Conservation (phyloP, 1,140 invertebrate species). For the Helicoverpa armigera region DNA sequence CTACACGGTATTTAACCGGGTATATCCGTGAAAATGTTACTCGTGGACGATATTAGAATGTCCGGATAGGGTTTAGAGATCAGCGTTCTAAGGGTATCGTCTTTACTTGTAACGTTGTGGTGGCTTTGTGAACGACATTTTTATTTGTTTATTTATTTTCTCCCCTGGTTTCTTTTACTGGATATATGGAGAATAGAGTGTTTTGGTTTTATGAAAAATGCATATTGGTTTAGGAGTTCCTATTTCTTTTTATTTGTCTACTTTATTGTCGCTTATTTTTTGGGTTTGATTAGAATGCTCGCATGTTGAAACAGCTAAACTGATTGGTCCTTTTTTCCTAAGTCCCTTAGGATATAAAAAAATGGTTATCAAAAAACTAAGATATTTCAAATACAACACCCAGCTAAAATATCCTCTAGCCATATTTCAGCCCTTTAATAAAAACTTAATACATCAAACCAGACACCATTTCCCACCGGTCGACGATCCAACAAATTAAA, state of each 20-base stretch:
- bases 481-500: conserved; percentile 40
- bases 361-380: no score
- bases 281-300: no score
- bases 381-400: neutral
- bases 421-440: conserved; percentile 5
- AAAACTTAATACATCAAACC: conserved; percentile 27
- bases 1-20: conserved; percentile 47
- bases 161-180: neutral
- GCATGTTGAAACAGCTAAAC: no score
- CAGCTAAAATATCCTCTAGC: neutral
- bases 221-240: neutral
- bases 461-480: conserved; percentile 27
- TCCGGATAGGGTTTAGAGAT: conserved; percentile 39
- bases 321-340: no score
- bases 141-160: conserved; percentile 11
- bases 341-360: no score
- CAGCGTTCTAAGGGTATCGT: conserved; percentile 7
- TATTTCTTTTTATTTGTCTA: neutral
- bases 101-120: conserved; percentile 18
- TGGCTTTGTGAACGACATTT: conserved; percentile 12
- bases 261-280: no score
- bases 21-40: conserved; percentile 37
- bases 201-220: neutral
- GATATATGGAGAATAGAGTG: neutral
- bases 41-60: conserved; percentile 48